These are phyloP conservation scores for Dolichomitus sp. DNA, from an alignment of 2,888 invertebrate species.

Conservation along the genomic window DNA sequence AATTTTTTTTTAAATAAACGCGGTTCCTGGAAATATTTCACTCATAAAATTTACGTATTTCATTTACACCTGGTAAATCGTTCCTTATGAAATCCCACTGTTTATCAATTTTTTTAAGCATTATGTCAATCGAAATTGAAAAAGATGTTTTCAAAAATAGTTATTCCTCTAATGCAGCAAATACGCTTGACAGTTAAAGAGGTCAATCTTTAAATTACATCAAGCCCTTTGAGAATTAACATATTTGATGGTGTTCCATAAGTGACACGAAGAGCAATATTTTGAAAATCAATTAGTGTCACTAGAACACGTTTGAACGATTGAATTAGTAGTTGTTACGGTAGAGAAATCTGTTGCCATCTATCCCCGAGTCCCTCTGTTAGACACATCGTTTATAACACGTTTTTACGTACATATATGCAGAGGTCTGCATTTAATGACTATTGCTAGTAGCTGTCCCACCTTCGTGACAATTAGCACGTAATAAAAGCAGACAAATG, in stretches of 20 bases:
- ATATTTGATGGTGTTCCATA: neutral
- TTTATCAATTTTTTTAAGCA: too few relatives aligned
- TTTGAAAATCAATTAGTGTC: slow-evolving; percentile 3
- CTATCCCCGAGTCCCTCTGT: neutral
- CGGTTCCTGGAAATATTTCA: too few relatives aligned
- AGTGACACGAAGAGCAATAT: neutral
- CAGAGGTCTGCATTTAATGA: slow-evolving; percentile 32
- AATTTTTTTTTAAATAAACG: too few relatives aligned
- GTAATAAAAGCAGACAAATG: slow-evolving; percentile 49
- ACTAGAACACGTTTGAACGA: neutral
- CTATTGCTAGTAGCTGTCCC: slow-evolving; percentile 12
- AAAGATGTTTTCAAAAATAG: neutral
- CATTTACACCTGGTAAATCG: too few relatives aligned
- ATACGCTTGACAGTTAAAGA: neutral
- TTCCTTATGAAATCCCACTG: too few relatives aligned
- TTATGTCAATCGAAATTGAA: too few relatives aligned
- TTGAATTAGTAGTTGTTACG: neutral
- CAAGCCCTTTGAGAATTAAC: neutral
- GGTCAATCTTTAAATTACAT: neutral
- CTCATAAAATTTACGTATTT: too few relatives aligned
- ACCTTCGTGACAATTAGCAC: slow-evolving; percentile 43
- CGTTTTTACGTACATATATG: neutral
- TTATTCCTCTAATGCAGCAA: too few relatives aligned
- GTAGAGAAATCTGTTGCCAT: neutral
- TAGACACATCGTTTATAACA: neutral